Base-by-base conservation (phyloP, 1,140 invertebrate genomes). In the Drosophila repletoides region DNA sequence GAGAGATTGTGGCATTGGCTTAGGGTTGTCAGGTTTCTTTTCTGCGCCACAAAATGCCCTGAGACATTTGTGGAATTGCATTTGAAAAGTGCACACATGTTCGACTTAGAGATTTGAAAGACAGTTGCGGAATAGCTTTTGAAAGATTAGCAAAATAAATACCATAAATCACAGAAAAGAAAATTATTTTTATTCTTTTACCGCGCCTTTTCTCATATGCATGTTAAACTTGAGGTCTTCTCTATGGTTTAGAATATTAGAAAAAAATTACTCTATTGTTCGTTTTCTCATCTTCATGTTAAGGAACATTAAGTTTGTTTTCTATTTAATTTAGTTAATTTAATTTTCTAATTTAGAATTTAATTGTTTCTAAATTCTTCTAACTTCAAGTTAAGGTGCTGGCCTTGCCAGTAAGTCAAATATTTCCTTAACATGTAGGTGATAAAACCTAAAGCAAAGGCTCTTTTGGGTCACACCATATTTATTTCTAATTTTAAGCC, bases 1-100 rank as follows among this genome's bases (percentile, higher is more conserved):
- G 53, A 36, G 28, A 58, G 51, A 65, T 58, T 51, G 45, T 55
- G 61, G 45, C 58, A 72, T 68, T 76, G 68, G 75, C 64, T 55
- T 56, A 49, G 34, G 69, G 64, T 53, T 74, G 48, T 73, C 75
- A 65, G 61, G 61, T 58, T 65, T 65, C 41, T 46, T 56, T 49
- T 12, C 17, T 45, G 6, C 34, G 40, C 49, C 21, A n/a, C n/a
- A n/a, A 53, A 52, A 61, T 41, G 56, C 45, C 45, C 56, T 60
- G 15, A 60, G 56, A 49, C 45, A 41, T 41, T 22, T 53, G 36
- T 22, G 38, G 12, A 63, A 63, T 43, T 43, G 40, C 51, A 45
- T 46, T 64, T 46, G 14, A 43, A 55, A 45, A 53, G 21, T 45
- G 38, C 43, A 28, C 55, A 36, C 43, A 40, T 34, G 29, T 21